phyloP scores from a whole-genome alignment of 2,113 vertebrate species.

The Felis catus region DNA sequence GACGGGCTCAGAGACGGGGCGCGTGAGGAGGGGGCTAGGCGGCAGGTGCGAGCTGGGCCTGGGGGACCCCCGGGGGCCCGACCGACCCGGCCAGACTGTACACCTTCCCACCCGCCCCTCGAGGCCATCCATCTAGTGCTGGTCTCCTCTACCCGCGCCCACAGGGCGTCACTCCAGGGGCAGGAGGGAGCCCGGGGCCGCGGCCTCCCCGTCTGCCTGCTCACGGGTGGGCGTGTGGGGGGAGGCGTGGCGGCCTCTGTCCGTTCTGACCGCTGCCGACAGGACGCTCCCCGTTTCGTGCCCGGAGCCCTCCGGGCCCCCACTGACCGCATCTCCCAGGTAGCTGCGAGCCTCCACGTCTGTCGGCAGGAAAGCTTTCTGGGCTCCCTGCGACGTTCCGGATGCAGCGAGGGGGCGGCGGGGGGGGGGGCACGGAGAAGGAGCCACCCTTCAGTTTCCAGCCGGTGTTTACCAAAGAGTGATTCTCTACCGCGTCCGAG shows the following conservation, averaged over 20 bases:
- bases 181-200: background rate
- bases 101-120: background rate
- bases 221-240: fast-evolving
- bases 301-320: background rate
- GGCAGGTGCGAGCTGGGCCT: background rate
- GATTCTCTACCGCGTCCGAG: background rate
- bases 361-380: background rate
- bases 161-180: background rate
- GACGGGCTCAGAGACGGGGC: too few relatives aligned
- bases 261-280: too few relatives aligned
- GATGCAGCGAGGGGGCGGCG: background rate
- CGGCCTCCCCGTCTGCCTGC: background rate
- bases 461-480: background rate
- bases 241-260: background rate
- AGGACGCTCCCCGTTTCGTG: fast-evolving
- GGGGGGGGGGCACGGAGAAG: background rate
- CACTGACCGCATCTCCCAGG: background rate
- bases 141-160: background rate
- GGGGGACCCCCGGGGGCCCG: background rate
- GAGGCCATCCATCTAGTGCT: background rate
- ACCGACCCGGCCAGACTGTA: background rate
- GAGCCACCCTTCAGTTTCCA: background rate
- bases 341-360: fast-evolving
- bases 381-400: fast-evolving
- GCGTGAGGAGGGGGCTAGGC: background rate